Percentiles rank a stretch among this genome's conserved stretches.
These are phyloP conservation scores for Delichon dasypus DNA, from an alignment of 2,797 vertebrate genomes.

Conservation along the genomic window DNA sequence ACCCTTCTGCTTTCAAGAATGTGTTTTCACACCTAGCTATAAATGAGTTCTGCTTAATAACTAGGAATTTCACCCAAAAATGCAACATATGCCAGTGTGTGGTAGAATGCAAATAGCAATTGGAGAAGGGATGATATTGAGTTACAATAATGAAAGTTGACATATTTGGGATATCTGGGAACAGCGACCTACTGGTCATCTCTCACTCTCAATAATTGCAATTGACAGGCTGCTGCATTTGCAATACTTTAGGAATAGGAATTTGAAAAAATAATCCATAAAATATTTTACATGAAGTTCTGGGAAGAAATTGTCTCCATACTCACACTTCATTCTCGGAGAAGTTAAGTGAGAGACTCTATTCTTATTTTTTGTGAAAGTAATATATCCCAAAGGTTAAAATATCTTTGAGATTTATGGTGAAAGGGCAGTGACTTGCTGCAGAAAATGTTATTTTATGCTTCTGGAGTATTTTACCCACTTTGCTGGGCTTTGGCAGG, in stretches of 20 bases:
- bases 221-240: constrained; percentile 40
- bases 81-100: background rate
- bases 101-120: background rate
- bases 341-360: background rate
- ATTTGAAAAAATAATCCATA: background rate
- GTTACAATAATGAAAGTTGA: constrained; percentile 35
- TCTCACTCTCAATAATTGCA: background rate
- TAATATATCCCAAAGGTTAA: background rate
- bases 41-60: background rate
- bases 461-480: constrained; percentile 20
- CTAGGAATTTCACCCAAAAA: background rate
- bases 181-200: constrained; percentile 4
- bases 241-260: background rate
- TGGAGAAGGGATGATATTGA: background rate
- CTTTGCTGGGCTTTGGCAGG: background rate
- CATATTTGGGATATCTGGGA: constrained; percentile 27
- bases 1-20: background rate
- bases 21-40: background rate
- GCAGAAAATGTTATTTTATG: constrained; percentile 2
- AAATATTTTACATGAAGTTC: background rate
- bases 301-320: background rate
- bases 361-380: background rate
- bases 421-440: background rate
- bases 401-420: background rate
- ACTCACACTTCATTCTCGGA: background rate